Percentiles rank a stretch among this genome's conserved stretches.
Evolutionary conservation across 1,140 invertebrate genomes (phyloP).

Genomic region (Apis dorsata): DNA sequence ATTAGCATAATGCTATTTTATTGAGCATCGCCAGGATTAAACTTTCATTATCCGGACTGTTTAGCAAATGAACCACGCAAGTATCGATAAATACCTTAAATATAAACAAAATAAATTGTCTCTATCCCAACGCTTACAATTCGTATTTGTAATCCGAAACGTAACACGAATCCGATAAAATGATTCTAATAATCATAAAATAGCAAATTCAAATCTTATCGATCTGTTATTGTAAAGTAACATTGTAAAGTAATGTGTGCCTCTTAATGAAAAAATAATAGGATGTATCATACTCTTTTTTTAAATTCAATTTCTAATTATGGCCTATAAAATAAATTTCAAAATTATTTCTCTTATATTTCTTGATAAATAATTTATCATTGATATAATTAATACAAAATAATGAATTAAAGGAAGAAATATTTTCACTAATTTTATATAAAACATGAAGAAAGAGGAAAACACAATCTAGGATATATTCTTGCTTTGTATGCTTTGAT

Average conservation of each 20-base stretch:
- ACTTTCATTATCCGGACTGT: constrained; percentile 29
- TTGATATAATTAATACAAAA: no score
- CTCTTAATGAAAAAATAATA: neutral
- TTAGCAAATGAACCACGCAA: constrained; percentile 6
- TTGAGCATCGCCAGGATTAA: constrained; percentile 25
- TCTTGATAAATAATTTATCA: neutral
- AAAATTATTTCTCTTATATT: neutral
- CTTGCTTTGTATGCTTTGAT: neutral
- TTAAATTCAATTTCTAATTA: neutral
- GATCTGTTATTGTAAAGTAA: neutral
- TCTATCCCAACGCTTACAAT: neutral
- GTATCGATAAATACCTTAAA: constrained; percentile 5
- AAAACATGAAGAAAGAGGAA: no score
- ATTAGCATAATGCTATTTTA: constrained; percentile 45
- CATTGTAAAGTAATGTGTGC: no score
- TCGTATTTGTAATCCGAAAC: neutral
- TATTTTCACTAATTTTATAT: neutral
- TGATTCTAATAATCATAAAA: neutral
- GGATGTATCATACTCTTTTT: neutral
- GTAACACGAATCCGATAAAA: neutral
- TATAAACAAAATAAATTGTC: constrained; percentile 12
- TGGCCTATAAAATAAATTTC: neutral
- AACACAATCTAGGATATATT: no score
- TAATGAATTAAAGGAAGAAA: no score
- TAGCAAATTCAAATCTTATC: neutral